These are phyloP conservation scores for Drosophila pseudotakahashii DNA, from an alignment of 2,888 invertebrate genomes.

Conservation along the genomic window DNA sequence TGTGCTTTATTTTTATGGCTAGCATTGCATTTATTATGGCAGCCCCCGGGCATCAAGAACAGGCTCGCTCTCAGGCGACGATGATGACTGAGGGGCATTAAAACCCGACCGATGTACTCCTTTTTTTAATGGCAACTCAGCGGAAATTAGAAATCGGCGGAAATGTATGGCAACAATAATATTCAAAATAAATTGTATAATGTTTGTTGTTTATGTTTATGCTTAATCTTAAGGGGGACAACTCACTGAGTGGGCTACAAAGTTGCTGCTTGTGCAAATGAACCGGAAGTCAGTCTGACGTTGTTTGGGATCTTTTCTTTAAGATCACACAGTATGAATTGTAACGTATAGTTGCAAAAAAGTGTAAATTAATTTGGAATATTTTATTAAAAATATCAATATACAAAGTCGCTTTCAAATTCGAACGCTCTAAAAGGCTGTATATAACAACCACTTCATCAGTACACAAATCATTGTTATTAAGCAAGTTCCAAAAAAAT, in stretches of 20 bases:
- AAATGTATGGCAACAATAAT: constrained; percentile 63
- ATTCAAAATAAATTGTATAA: constrained; percentile 37
- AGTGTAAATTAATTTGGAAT: no score
- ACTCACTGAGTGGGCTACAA: constrained; percentile 13
- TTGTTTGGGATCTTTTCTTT: background rate
- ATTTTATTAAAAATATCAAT: no score
- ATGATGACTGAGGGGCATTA: constrained; percentile 44
- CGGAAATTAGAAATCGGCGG: constrained; percentile 78
- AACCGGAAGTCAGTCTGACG: constrained; percentile 19
- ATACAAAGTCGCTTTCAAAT: no score
- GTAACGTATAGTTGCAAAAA: no score
- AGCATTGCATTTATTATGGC: constrained; percentile 72
- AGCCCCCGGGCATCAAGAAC: constrained; percentile 46
- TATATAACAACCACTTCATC: no score
- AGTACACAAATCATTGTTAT: no score
- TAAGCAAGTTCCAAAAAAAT: no score
- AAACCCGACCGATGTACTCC: constrained; percentile 60
- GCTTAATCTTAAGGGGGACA: constrained; percentile 3
- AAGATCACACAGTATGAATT: background rate
- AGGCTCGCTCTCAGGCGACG: constrained; percentile 32
- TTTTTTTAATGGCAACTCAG: constrained; percentile 67
- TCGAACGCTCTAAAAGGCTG: no score
- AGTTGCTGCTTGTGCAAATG: constrained; percentile 14
- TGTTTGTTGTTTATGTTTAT: constrained; percentile 16
- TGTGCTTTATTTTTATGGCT: constrained; percentile 67